Base-by-base conservation (phyloP, 2,888 invertebrate species). In the Pristionchus fissidentatus region DNA sequence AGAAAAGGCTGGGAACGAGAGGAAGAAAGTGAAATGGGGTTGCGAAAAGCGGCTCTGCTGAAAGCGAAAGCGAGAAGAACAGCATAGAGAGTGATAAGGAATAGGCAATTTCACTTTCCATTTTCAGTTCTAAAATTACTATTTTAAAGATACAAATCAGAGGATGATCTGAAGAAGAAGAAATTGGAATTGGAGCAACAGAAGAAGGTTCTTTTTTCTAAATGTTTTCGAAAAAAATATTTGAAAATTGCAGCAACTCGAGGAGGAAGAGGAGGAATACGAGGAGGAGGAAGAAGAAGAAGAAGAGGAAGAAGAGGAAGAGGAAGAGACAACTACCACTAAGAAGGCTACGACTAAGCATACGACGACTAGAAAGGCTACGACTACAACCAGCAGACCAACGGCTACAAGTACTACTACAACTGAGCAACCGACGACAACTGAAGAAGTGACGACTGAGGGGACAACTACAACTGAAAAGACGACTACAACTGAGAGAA, bases 291-390 rank as follows among this genome's bases (percentile, higher is more conserved):
- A 46, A 32, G 80, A 81, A 15, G 62, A 81, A 8, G 84, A 84
- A 26, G 83, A 60, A 5, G 85, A 87, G 35, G 86, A 87, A 3
- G 62, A 81, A 38, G 29, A 22, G 26, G 49, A 57, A 81, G 46
- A 81, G 62, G 10, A 81, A 22, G 0, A 49, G 52, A 46, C 22
- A 35, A 78, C 52, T 1, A 78, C 52, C 13, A 29, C 77, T 7
- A 35, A 35, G 57, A 60, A 57, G 32, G n/a, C 80, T 7, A 80
- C 80, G 1, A 60, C 80, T 1, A 80, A 57, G 1, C 41, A 57
- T 7, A 46, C 80, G 3, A 55, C 80, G 3, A 26, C 41, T 77
- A 73, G 10, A 55, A 29, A 22, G 4, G 19, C 35, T n/a, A 29
- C 52, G 4, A 83, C 66, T 32, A 62, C 46, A 4, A 62, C 66